Conservation (phyloP, 2,797 vertebrate species). For the Echiichthys vipera region DNA sequence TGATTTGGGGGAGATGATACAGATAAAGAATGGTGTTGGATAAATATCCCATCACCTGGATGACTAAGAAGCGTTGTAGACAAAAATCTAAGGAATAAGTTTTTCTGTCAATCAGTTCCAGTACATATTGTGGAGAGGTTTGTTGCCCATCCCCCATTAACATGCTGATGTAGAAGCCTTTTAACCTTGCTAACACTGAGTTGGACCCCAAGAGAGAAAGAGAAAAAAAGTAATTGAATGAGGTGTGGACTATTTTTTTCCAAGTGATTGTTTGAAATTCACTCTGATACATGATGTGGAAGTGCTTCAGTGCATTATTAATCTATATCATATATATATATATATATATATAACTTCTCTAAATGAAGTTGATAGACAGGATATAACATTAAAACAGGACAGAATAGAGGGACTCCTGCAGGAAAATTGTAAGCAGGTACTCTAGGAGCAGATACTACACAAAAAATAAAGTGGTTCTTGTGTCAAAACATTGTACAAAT, state of each 20-base stretch:
- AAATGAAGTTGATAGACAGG: background rate
- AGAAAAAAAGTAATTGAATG: background rate
- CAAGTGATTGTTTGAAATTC: background rate
- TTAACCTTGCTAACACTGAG: slow-evolving; percentile 36
- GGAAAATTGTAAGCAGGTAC: background rate
- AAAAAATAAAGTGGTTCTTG: background rate
- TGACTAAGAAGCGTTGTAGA: background rate
- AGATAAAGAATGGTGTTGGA: background rate
- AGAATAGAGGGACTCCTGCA: background rate
- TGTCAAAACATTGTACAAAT: background rate
- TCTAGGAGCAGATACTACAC: background rate
- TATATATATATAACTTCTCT: background rate
- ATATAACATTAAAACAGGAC: background rate
- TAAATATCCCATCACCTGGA: background rate
- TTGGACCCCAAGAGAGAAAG: background rate
- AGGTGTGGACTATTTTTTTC: background rate
- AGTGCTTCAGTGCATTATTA: background rate
- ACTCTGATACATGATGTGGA: slow-evolving; percentile 12
- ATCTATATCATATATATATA: background rate
- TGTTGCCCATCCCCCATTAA: slow-evolving; percentile 52
- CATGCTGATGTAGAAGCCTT: slow-evolving; percentile 24
- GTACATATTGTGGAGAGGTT: slow-evolving; percentile 75
- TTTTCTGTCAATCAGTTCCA: slow-evolving; percentile 76
- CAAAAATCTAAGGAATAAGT: background rate
- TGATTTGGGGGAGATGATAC: background rate